Evolutionary conservation across 1,140 invertebrate genomes (phyloP).

Genomic region (Metaphire vulgaris): DNA sequence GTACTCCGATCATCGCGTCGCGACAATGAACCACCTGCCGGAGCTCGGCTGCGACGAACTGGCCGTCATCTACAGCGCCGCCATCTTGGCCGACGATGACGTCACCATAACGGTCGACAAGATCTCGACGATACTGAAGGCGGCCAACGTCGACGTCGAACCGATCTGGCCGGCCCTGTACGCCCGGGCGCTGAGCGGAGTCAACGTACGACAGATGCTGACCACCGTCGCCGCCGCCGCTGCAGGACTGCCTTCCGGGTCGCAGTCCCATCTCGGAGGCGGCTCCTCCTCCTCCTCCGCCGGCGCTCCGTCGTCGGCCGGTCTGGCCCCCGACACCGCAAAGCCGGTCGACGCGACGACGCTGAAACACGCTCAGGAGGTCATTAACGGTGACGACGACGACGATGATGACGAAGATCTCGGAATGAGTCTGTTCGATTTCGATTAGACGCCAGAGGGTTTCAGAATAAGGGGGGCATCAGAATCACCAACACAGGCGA

Average conservation of each 20-base stretch:
- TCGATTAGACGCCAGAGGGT: background rate
- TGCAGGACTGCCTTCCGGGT: background rate
- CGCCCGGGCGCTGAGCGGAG: background rate
- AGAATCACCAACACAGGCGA: too few species aligned
- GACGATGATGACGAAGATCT: constrained; percentile 10
- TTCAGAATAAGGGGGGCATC: background rate
- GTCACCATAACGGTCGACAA: constrained; percentile 4
- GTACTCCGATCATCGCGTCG: too few species aligned
- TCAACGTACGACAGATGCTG: background rate
- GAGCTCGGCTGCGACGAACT: background rate
- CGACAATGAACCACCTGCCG: background rate
- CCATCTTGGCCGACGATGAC: constrained; percentile 28
- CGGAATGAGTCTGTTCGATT: background rate
- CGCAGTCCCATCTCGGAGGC: background rate
- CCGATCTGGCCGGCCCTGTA: background rate
- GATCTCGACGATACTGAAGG: constrained; percentile 12
- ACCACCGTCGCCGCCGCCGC: background rate
- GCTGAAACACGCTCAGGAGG: background rate
- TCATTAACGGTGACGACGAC: background rate
- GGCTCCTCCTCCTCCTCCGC: background rate
- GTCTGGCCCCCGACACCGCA: background rate
- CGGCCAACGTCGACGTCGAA: constrained; percentile 10
- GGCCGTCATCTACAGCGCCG: constrained; percentile 31
- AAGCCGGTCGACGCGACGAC: background rate
- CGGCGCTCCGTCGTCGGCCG: background rate